Evolutionary conservation across 2,888 invertebrate genomes (phyloP), one percentile per base, ranked within the genome.

Genomic region (Ophioninae sp.): DNA sequence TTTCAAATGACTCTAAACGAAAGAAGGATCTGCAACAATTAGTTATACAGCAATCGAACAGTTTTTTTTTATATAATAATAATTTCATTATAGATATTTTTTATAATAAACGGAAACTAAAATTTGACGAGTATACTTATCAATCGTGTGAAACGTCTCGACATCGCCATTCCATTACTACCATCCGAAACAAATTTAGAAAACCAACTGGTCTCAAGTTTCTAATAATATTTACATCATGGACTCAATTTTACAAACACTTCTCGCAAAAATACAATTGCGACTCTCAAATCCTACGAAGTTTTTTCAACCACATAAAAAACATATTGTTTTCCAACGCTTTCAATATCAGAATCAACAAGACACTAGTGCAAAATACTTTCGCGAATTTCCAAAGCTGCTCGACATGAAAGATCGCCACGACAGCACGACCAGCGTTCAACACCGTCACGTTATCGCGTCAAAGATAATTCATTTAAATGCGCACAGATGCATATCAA

Each of bases 401-500:
- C 13, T 50, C 2, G 17, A 50, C 50, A 17, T 50, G 41, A 41
- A 41, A 41, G 41, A 41, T 41, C 41, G 41, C 41, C 41, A 41
- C 41, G 41, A 41, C 41, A 41, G 7, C 7, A 41, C 41, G 41
- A 41, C 41, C 41, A 41, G 13, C 50, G 50, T 50, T 13, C 41
- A 41, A 7, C 8, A 50, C 17, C 17, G 50, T 50, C 50, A 17
- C 50, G 50, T 50, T 74, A 62, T 74, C 62, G 62, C 23, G 67
- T 76, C 50, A 50, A 50, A 50, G 17, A 3, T 50, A 50, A 50
- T 50, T 50, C 50, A 50, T 50, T 10, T 17, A 17, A 50, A 13
- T 50, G 6, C 17, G 17, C 50, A 50, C 50, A 50, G 50, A 50
- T 50, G 50, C 50, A 17, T 13, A 50, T 13, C 41, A 62, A 61